These are phyloP conservation scores for Poecilus cupreus DNA, from an alignment of 2,888 invertebrate species.

Conservation along the genomic window DNA sequence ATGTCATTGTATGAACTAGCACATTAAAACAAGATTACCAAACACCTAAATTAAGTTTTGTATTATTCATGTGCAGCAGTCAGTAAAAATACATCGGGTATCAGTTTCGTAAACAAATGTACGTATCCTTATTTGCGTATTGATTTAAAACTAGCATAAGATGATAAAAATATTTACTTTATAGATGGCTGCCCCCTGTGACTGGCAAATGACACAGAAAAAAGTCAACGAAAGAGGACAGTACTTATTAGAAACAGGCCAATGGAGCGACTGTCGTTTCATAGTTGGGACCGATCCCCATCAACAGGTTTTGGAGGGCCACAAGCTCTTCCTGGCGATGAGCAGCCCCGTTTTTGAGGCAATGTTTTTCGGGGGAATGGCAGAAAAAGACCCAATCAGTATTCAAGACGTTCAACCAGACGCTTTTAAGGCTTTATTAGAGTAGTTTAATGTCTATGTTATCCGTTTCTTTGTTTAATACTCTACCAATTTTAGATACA, in stretches of 20 bases:
- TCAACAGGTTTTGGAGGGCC: slow-evolving; percentile 83
- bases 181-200: slow-evolving; percentile 77
- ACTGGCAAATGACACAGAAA: slow-evolving; percentile 86
- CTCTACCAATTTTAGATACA: slow-evolving; percentile 77
- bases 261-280: slow-evolving; percentile 90
- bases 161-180: slow-evolving; percentile 42
- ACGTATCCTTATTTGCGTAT: slow-evolving; percentile 7
- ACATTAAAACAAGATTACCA: neutral
- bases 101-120: slow-evolving; percentile 9
- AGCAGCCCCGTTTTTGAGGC: slow-evolving; percentile 92
- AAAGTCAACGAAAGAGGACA: slow-evolving; percentile 83
- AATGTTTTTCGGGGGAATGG: slow-evolving; percentile 91
- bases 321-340: slow-evolving; percentile 89
- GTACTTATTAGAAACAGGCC: slow-evolving; percentile 84
- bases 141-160: slow-evolving; percentile 1
- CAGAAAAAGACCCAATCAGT: slow-evolving; percentile 85
- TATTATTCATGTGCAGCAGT: neutral
- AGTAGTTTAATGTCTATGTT: slow-evolving; percentile 73
- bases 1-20: slow-evolving; percentile 42
- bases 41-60: neutral
- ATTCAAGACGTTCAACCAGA: slow-evolving; percentile 91
- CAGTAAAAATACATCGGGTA: slow-evolving; percentile 13
- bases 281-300: slow-evolving; percentile 86
- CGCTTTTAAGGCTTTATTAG: slow-evolving; percentile 87
- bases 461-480: neutral